These are phyloP conservation scores for Ips typographus DNA, from an alignment of 1,140 invertebrate genomes.

Conservation along the genomic window DNA sequence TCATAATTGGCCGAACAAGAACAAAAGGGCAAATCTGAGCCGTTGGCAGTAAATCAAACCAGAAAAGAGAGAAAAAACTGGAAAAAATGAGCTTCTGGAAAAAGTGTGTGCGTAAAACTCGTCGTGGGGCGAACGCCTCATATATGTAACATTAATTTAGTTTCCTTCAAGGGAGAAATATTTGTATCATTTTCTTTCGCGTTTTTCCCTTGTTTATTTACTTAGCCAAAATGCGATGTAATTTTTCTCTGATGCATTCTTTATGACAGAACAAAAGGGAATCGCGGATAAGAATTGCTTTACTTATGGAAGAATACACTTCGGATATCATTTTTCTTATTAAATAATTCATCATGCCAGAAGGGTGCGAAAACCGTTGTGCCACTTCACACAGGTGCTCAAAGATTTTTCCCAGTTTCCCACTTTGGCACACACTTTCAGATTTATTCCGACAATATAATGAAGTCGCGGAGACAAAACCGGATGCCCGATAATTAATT, in stretches of 20 bases:
- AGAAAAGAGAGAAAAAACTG: background rate
- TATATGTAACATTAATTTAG: constrained; percentile 39
- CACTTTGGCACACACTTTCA: background rate
- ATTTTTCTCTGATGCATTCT: constrained; percentile 41
- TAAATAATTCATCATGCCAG: constrained; percentile 23
- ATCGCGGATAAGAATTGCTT: constrained; percentile 27
- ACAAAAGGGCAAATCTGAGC: background rate
- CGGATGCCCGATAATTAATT: background rate
- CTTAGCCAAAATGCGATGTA: constrained; percentile 37
- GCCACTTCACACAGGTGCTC: background rate
- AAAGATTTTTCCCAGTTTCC: background rate
- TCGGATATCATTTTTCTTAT: constrained; percentile 34
- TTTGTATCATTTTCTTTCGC: constrained; percentile 37
- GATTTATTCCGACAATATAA: no score
- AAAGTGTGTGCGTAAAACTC: constrained; percentile 14
- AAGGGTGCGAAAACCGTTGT: background rate
- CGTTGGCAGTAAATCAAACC: constrained; percentile 7
- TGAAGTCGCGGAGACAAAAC: no score
- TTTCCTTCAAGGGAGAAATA: constrained; percentile 40
- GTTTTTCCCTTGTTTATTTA: constrained; percentile 40
- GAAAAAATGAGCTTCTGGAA: constrained; percentile 15
- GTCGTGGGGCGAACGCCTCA: constrained; percentile 25
- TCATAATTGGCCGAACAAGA: background rate
- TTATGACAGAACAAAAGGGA: constrained; percentile 39
- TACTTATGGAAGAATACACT: constrained; percentile 30